Percentiles rank a stretch among this genome's conserved stretches.
Conservation (phyloP, 2,888 invertebrate genomes). For the Polymixis lichenea region DNA sequence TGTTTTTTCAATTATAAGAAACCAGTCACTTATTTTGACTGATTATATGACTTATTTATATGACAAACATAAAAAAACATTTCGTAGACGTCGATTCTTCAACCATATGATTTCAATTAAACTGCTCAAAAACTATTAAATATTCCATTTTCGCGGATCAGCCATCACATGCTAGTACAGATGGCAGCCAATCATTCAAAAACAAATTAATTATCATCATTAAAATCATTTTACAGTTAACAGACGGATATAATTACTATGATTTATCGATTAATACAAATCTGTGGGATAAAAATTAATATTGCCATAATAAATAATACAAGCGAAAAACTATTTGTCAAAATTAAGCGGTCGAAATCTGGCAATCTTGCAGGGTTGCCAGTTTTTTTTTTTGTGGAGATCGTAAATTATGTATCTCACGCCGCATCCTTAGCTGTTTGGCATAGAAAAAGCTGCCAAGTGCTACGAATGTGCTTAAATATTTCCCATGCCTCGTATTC, state of each 20-base stretch:
- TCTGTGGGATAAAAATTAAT: conserved; percentile 62
- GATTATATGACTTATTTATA: background rate
- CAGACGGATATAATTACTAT: conserved; percentile 56
- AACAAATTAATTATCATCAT: conserved; percentile 53
- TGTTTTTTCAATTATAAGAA: no score
- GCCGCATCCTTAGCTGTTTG: conserved; percentile 59
- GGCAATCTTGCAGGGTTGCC: conserved; percentile 62
- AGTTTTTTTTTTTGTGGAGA: conserved; percentile 60
- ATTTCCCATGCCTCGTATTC: conserved; percentile 43
- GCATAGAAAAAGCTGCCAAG: conserved; percentile 61
- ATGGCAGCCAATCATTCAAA: conserved; percentile 49
- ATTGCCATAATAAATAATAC: conserved; percentile 64
- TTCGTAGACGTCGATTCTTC: background rate
- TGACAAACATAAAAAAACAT: background rate
- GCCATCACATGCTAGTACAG: conserved; percentile 25
- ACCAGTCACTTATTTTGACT: background rate
- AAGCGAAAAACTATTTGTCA: conserved; percentile 70
- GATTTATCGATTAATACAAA: conserved; percentile 70
- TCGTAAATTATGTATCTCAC: conserved; percentile 63
- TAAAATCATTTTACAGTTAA: conserved; percentile 57
- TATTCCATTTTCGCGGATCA: conserved; percentile 18
- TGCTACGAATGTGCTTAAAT: conserved; percentile 56
- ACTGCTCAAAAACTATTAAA: background rate
- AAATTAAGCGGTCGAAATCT: conserved; percentile 71
- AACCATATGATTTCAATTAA: conserved; percentile 1